Evolutionary conservation across 2,113 vertebrate species (phyloP).

Genomic region (Sapayoa aenigma): DNA sequence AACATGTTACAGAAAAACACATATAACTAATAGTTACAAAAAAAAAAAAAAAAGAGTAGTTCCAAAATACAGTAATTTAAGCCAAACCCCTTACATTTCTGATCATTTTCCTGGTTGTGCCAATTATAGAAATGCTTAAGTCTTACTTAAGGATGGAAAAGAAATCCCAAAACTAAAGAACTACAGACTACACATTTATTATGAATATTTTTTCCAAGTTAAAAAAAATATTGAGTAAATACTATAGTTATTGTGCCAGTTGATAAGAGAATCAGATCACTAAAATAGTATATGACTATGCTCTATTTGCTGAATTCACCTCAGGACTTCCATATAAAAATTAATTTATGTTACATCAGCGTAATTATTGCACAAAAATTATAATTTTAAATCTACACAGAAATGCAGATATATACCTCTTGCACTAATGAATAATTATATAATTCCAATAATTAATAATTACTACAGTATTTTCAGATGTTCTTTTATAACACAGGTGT

Average conservation of each 20-base stretch:
- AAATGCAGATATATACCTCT: not conserved
- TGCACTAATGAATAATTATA: not conserved
- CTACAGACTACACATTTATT: not conserved
- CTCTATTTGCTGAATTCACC: not conserved
- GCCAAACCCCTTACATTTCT: not conserved
- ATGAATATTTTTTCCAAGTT: not conserved
- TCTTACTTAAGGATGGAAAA: not conserved
- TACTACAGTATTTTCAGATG: not conserved
- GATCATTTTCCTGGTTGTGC: not conserved
- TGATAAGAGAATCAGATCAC: not conserved
- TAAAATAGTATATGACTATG: not conserved
- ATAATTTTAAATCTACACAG: not conserved
- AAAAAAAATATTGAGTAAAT: not conserved
- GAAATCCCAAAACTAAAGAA: accelerated
- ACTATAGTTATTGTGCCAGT: not conserved
- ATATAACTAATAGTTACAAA: not conserved
- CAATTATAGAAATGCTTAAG: not conserved
- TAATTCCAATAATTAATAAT: not conserved
- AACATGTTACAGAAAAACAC: not conserved
- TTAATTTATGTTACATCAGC: not conserved
- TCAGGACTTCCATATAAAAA: not conserved
- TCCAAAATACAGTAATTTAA: not conserved
- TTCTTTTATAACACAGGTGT: not conserved
- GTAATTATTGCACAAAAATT: not conserved
- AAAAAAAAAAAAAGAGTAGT: not conserved